Evolutionary conservation across 2,888 invertebrate species (phyloP).

Genomic region (Cataglyphis cursor): DNA sequence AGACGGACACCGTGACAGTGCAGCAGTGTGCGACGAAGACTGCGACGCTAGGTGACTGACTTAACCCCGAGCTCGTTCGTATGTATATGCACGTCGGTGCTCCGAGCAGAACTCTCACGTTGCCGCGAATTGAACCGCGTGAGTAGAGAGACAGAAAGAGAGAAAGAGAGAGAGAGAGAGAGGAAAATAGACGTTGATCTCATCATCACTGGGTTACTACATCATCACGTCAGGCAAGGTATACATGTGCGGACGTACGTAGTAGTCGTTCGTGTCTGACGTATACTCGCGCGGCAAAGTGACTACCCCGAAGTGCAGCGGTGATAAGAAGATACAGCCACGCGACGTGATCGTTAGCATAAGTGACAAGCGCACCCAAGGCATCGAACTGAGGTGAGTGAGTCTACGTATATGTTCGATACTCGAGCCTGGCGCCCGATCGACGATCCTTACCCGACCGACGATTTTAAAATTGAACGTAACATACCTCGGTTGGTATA

Average conservation of each 20-base stretch:
- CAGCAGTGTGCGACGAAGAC: slow-evolving; percentile 24
- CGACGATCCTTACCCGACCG: slow-evolving; percentile 11
- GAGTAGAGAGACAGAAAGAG: slow-evolving; percentile 1
- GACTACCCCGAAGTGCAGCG: slow-evolving; percentile 82
- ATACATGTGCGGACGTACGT: slow-evolving; percentile 51
- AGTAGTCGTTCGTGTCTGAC: slow-evolving; percentile 55
- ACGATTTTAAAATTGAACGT: slow-evolving; percentile 14
- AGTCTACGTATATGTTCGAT: not conserved
- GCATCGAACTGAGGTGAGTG: slow-evolving; percentile 82
- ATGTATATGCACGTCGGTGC: not conserved
- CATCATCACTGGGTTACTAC: slow-evolving; percentile 30
- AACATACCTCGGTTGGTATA: slow-evolving; percentile 1
- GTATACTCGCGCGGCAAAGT: slow-evolving; percentile 79
- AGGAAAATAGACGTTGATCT: slow-evolving; percentile 20
- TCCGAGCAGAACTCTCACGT: slow-evolving; percentile 33
- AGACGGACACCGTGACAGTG: slow-evolving; percentile 31
- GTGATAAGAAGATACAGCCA: slow-evolving; percentile 79
- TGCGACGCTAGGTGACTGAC: slow-evolving; percentile 50
- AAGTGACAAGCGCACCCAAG: slow-evolving; percentile 80
- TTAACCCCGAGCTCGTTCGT: slow-evolving; percentile 26
- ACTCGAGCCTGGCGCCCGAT: slow-evolving; percentile 15
- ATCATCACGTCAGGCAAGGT: slow-evolving; percentile 16
- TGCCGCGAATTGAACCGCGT: slow-evolving; percentile 40
- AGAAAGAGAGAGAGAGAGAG: not conserved
- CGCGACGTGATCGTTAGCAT: slow-evolving; percentile 83